Percentiles rank a stretch among this genome's conserved stretches.
These are phyloP conservation scores for Coracias cyanogaster DNA, from an alignment of 2,797 vertebrate genomes.

Conservation along the genomic window DNA sequence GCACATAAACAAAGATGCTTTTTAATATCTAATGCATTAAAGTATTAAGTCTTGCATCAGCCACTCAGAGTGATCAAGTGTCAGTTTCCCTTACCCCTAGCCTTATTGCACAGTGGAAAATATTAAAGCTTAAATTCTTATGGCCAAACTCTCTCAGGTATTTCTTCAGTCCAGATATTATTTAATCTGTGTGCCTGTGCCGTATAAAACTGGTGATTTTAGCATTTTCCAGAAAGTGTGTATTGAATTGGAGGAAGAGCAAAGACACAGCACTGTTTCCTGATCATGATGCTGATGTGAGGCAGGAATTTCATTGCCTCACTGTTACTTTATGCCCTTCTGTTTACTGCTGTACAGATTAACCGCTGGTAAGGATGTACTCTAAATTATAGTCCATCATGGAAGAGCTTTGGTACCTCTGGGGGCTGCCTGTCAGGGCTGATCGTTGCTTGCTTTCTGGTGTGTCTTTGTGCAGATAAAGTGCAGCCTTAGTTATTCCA, in stretches of 20 bases:
- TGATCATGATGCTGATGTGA: not conserved
- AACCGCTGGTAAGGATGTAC: not conserved
- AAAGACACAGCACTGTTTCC: not conserved
- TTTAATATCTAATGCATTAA: not conserved
- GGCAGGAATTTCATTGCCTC: not conserved
- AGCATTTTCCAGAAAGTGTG: not conserved
- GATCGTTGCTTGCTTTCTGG: not conserved
- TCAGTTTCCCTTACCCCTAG: not conserved
- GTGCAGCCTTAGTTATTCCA: not conserved
- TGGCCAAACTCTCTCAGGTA: not conserved
- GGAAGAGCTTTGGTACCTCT: not conserved
- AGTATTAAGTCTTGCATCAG: not conserved
- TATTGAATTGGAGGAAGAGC: not conserved
- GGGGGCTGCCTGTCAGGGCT: not conserved
- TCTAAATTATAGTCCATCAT: not conserved
- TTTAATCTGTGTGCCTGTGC: not conserved
- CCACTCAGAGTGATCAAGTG: not conserved
- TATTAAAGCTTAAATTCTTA: not conserved
- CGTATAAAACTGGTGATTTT: not conserved
- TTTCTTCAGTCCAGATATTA: not conserved
- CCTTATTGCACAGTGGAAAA: not conserved
- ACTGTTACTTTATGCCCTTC: not conserved
- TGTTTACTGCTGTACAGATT: not conserved
- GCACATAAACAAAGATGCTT: not conserved
- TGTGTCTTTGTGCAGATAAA: not conserved